Evolutionary conservation across 2,113 vertebrate species (phyloP).

Genomic region (Archilochus colubris): DNA sequence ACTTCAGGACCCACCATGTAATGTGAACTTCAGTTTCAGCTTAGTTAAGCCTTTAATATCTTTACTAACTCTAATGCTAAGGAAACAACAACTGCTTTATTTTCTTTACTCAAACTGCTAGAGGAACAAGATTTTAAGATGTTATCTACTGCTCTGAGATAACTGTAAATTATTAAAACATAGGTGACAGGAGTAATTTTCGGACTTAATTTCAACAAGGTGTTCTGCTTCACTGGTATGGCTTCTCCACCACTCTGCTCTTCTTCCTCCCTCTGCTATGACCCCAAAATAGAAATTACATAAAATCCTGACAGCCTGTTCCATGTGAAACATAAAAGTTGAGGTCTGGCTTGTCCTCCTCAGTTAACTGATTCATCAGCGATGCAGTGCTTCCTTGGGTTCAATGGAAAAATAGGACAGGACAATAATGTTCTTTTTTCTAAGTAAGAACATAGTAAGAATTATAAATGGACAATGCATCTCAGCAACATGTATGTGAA

Average conservation of each 20-base stretch:
- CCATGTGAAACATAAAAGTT: background rate
- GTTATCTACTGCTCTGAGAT: background rate
- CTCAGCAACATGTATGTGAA: background rate
- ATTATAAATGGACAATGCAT: background rate
- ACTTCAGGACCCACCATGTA: conserved; percentile 5
- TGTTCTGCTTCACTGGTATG: background rate
- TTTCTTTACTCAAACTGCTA: background rate
- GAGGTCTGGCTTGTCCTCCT: conserved; percentile 8
- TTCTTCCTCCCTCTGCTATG: background rate
- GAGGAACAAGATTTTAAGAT: background rate
- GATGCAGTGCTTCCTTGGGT: background rate
- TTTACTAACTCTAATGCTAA: background rate
- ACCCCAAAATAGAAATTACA: background rate
- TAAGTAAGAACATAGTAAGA: background rate
- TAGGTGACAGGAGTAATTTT: background rate
- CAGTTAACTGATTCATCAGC: conserved; percentile 3
- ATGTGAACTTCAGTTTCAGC: background rate
- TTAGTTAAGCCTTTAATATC: background rate
- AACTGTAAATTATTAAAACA: background rate
- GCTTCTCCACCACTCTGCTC: background rate
- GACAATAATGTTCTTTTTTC: background rate
- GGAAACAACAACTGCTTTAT: background rate
- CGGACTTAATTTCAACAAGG: background rate
- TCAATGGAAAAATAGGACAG: background rate
- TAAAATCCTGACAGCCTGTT: background rate